These are phyloP conservation scores for Xestia xanthographa DNA, from an alignment of 2,888 invertebrate genomes.

Conservation along the genomic window DNA sequence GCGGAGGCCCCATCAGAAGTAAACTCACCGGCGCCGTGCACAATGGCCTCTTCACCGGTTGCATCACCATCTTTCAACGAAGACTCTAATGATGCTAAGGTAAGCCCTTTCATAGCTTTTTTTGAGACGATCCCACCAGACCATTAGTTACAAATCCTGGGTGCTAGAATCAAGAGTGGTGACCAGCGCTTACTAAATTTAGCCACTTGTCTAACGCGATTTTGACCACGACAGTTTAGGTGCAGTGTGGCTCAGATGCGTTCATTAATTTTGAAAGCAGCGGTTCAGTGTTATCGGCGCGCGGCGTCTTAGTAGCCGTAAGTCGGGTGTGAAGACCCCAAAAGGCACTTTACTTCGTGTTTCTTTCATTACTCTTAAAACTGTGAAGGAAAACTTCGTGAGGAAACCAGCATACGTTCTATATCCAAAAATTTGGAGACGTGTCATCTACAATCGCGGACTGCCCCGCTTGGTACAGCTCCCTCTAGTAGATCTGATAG, in stretches of 20 bases:
- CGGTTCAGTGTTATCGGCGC: background rate
- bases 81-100: conserved; percentile 87
- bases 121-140: background rate
- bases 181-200: background rate
- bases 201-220: background rate
- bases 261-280: background rate
- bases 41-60: conserved; percentile 79
- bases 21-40: conserved; percentile 73
- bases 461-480: background rate
- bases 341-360: background rate
- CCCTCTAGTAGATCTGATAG: background rate
- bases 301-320: background rate
- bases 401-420: background rate
- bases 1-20: conserved; percentile 81
- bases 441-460: background rate
- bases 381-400: background rate
- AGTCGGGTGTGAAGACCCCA: background rate
- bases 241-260: background rate
- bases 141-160: background rate
- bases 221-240: background rate
- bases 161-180: background rate
- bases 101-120: background rate
- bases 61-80: conserved; percentile 82
- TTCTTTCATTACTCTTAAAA: background rate
- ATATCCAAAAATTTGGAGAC: background rate